phyloP scores from a whole-genome alignment of 30 jellyfish, hydroid and myxozoan genomes.

The Mastigias papua region DNA sequence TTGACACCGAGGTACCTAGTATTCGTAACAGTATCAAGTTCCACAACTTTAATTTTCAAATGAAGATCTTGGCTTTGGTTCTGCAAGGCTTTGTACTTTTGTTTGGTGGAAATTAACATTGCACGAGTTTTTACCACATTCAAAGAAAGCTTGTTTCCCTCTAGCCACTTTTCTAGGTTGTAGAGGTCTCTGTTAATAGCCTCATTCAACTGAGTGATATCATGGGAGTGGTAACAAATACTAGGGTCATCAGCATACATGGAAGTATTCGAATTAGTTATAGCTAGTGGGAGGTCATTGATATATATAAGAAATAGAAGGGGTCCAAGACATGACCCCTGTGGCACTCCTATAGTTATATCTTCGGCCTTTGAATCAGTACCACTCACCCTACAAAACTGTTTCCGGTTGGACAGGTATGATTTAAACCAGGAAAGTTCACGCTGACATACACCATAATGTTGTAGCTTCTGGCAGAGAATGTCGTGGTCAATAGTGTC shows the following conservation, averaged over 20 bases:
- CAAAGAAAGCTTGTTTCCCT: slow-evolving; percentile 1
- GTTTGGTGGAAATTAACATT: slow-evolving; percentile 32
- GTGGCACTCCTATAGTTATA: slow-evolving; percentile 25
- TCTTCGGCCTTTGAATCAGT: slow-evolving; percentile 1
- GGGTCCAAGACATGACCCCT: slow-evolving; percentile 61
- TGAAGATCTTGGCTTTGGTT: background rate
- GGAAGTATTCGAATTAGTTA: slow-evolving; percentile 23
- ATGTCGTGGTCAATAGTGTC: slow-evolving; percentile 9
- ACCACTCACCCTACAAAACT: slow-evolving; percentile 32
- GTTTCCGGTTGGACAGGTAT: slow-evolving; percentile 37
- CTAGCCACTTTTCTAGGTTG: slow-evolving; percentile 27
- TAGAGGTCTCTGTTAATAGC: slow-evolving; percentile 28
- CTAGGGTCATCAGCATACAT: slow-evolving; percentile 55
- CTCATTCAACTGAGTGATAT: slow-evolving; percentile 55
- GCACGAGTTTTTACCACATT: slow-evolving; percentile 41
- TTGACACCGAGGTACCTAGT: slow-evolving; percentile 26
- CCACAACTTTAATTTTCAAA: background rate
- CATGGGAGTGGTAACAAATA: background rate
- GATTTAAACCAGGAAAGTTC: slow-evolving; percentile 42
- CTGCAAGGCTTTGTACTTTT: background rate
- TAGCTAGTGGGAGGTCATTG: slow-evolving; percentile 52
- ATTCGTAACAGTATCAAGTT: slow-evolving; percentile 4
- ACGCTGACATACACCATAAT: slow-evolving; percentile 27
- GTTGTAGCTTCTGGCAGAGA: slow-evolving; percentile 7
- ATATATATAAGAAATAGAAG: slow-evolving; percentile 30